Evolutionary conservation across 2,113 vertebrate genomes (phyloP).

Genomic region (Pygoscelis antarcticus): DNA sequence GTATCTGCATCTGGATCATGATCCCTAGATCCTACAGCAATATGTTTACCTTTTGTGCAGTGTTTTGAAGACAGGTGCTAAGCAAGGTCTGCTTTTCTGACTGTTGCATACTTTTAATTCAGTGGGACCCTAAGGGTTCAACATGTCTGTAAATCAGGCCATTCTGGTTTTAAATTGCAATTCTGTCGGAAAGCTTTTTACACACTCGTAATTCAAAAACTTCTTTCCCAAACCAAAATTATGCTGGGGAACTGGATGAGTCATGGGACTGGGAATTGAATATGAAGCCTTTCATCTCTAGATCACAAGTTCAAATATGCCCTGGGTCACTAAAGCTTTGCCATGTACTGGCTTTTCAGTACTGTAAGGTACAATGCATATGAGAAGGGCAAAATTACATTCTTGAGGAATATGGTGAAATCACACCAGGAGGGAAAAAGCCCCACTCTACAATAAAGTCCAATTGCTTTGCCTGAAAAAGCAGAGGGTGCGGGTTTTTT

Average conservation of each 20-base stretch:
- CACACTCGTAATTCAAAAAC: neutral
- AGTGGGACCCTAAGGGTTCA: neutral
- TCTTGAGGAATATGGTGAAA: neutral
- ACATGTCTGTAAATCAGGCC: constrained; percentile 3
- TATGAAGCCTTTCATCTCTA: constrained; percentile 39
- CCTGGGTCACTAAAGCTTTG: constrained; percentile 21
- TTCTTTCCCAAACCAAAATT: constrained; percentile 54
- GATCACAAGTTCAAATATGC: constrained; percentile 49
- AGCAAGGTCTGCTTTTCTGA: neutral
- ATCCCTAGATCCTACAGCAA: neutral
- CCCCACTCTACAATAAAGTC: neutral
- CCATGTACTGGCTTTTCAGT: neutral
- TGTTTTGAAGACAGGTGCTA: constrained; percentile 10
- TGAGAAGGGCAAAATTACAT: neutral
- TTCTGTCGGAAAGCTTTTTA: constrained; percentile 7
- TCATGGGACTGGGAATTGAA: constrained; percentile 46
- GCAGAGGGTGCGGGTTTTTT: accelerated
- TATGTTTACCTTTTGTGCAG: neutral
- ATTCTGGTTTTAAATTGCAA: neutral
- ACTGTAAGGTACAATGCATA: neutral
- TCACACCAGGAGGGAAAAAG: neutral
- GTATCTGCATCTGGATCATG: neutral
- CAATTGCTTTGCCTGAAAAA: neutral
- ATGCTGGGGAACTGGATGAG: constrained; percentile 13
- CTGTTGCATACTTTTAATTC: neutral